Evolutionary conservation across 2,113 vertebrate genomes (phyloP), one percentile per base, ranked within the genome.

Genomic region (Chaetura pelagica): DNA sequence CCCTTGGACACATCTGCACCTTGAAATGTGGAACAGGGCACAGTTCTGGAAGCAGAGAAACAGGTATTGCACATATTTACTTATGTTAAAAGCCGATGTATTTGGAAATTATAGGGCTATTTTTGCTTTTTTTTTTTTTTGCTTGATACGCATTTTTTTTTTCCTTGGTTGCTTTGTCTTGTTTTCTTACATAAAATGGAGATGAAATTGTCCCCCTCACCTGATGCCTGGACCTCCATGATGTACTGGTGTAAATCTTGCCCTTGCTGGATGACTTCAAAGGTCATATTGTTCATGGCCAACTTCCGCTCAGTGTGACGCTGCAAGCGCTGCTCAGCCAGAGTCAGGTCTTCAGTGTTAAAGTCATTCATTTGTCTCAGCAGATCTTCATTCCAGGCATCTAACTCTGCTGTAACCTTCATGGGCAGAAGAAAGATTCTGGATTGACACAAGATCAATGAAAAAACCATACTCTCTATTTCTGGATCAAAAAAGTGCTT

Each of bases 181-280:
- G 6, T 8, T 9, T 29, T 14, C 42, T 71, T 11, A 44, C 8
- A 7, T n/a, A 7, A 85, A 83, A 74, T 1, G 69, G 46, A 51
- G 32, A 77, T 38, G 34, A 48, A 40, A 34, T 32, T 58, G 17
- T 49, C 58, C 26, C 48, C 21, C 97, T 96, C 86, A 99, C 99
- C 99, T 98, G 99, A 99, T 51, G 99, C 99, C 93, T 99, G 99
- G 44, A 99, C 99, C 95, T 99, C 99, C 99, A 99, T 99, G 96
- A 99, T 99, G 96, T 99, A 99, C 46, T 99, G 99, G 89, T 99
- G 99, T 81, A 99, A 98, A 96, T 99, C 99, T 69, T 99, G 99
- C 12, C 99, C 99, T 95, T 99, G 99, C 91, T 99, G 99, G 97
- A 99, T 99, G 90, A 99, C 99, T 96, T 99, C 99, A 40, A 99